These are phyloP conservation scores for Toxotes jaculatrix DNA, from an alignment of 2,113 vertebrate genomes.

Conservation along the genomic window DNA sequence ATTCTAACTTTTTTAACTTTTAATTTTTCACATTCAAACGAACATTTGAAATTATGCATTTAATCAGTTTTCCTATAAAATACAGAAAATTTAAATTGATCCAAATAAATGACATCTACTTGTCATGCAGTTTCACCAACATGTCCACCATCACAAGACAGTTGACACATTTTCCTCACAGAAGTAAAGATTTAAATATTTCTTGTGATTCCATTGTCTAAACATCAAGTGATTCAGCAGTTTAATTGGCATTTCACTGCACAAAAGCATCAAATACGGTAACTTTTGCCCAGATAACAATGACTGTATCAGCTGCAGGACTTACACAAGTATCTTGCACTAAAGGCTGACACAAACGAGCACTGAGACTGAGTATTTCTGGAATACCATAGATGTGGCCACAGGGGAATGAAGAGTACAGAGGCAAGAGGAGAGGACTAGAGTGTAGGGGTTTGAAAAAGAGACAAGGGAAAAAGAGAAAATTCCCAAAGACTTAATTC, in stretches of 20 bases:
- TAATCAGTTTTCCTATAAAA: not conserved
- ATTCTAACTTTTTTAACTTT: not conserved
- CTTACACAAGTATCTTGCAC: constrained; percentile 7
- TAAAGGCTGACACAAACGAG: constrained; percentile 28
- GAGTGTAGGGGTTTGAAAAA: constrained; percentile 41
- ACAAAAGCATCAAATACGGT: not conserved
- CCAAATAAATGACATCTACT: constrained; percentile 15
- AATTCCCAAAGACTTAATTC: constrained; percentile 66
- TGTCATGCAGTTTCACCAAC: not conserved
- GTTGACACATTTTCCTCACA: not conserved
- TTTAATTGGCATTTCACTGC: not conserved
- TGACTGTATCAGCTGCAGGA: constrained; percentile 3
- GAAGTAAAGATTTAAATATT: not conserved
- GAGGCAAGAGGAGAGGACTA: constrained; percentile 34
- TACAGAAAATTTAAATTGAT: not conserved
- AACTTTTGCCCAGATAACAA: constrained; percentile 1
- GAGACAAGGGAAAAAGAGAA: constrained; percentile 45
- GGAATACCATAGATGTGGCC: constrained; percentile 44
- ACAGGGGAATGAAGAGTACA: constrained; percentile 44
- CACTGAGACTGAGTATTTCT: constrained; percentile 32
- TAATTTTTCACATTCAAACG: constrained; percentile 2
- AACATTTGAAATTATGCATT: not conserved
- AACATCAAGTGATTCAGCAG: not conserved
- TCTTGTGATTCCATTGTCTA: not conserved
- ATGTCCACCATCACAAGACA: not conserved